Conservation (phyloP, 2,113 vertebrate genomes). For the Mesitornis unicolor region DNA sequence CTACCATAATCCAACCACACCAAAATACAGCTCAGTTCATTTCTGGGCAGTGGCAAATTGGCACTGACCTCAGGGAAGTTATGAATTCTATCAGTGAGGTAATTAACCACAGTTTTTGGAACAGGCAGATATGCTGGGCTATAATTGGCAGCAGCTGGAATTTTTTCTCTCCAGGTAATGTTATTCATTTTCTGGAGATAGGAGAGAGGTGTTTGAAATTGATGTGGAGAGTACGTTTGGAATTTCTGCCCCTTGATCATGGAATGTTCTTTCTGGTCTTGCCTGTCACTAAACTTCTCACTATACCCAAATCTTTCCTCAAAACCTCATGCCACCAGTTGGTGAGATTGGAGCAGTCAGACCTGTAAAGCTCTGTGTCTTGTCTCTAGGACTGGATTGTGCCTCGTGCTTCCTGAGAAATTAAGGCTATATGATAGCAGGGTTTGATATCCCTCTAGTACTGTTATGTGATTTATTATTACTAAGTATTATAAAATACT, state of each 20-base stretch:
- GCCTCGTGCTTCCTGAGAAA: background rate
- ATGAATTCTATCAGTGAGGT: background rate
- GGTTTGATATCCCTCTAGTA: background rate
- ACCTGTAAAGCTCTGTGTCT: background rate
- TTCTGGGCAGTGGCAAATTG: background rate
- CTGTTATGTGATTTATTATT: accelerated
- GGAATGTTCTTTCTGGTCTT: background rate
- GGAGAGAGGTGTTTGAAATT: background rate
- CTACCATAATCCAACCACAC: background rate
- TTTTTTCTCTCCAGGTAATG: background rate
- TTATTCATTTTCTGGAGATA: background rate
- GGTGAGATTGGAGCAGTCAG: background rate
- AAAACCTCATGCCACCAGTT: background rate
- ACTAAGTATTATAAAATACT: background rate
- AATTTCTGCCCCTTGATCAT: background rate
- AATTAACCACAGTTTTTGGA: background rate
- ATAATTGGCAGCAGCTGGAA: background rate
- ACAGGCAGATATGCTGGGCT: background rate
- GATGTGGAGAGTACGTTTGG: background rate
- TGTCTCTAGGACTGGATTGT: background rate
- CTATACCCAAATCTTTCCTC: background rate
- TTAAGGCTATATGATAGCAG: background rate
- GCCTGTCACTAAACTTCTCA: background rate
- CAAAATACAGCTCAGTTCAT: background rate
- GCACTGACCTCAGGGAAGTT: background rate